These are phyloP conservation scores for Aphis gossypii DNA, from an alignment of 1,140 invertebrate species.

Conservation along the genomic window DNA sequence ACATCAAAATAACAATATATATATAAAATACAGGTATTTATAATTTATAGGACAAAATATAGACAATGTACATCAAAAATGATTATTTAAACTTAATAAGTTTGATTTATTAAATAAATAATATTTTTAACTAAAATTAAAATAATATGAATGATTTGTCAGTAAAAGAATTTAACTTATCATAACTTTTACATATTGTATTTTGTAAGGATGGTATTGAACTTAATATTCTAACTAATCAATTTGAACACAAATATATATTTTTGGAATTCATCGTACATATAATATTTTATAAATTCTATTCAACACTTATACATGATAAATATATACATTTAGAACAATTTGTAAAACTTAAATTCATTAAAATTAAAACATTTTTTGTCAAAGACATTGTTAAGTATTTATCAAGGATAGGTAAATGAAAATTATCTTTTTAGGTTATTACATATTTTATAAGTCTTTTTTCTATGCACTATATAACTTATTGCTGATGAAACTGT, in stretches of 20 bases:
- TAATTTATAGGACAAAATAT: not conserved
- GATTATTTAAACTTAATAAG: not conserved
- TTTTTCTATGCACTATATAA: constrained; percentile 59
- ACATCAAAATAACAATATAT: not conserved
- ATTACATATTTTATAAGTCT: constrained; percentile 52
- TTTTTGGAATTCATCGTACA: not conserved
- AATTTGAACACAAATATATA: constrained; percentile 2
- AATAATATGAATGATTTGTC: not conserved
- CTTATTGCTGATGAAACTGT: constrained; percentile 63
- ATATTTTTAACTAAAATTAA: not conserved
- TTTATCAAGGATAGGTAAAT: not conserved
- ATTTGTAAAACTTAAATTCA: not conserved
- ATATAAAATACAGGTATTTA: not conserved
- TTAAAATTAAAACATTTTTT: not conserved
- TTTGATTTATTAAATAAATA: not conserved
- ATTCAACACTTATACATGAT: not conserved
- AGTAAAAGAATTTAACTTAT: not conserved
- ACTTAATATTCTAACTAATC: not conserved
- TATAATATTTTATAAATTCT: not conserved
- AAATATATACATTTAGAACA: not conserved
- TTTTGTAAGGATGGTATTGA: not conserved
- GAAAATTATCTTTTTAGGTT: constrained; percentile 8
- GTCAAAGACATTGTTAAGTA: not conserved
- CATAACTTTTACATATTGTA: not conserved
- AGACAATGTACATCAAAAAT: not conserved